Base-by-base conservation (phyloP, 2,888 invertebrate species). In the Gibbula magus region DNA sequence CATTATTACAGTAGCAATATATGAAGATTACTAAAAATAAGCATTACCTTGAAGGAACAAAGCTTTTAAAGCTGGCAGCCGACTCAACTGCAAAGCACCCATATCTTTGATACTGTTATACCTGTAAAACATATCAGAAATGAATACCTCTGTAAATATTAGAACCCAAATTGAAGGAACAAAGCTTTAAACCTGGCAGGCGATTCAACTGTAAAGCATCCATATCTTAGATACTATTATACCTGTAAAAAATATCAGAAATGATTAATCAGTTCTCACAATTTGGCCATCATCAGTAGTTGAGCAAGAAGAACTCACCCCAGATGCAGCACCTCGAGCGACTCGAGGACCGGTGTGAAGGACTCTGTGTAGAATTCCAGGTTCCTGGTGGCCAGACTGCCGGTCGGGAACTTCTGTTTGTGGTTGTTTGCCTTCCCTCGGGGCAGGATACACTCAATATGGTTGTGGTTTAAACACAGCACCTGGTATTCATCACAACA, bases 391-490 rank as follows among this genome's bases (percentile, higher is more conserved):
- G 75, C 76, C 35, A 74, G 53, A 52, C 54, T 66, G 51, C 61
- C 61, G 16, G 77, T 66, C 20, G 79, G 51, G 51, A 76, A 77
- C 56, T 84, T 85, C 75, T 85, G 85, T 70, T 85, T 88, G 29
- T 79, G 56, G 25, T 61, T 77, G 54, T 22, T 45, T 16, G 53
- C 22, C 29, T 67, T 18, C 54, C 80, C 70, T 79, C 88, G 88
- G 7, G 91, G 90, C 80, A 92, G 85, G 51, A 93, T 88, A 82
- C 91, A 89, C 84, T 93, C 93, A 25, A 93, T 89, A 81, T 91
- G 91, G 86, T 93, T 93, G 85, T 93, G 90, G 81, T 93, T 93
- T 75, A 93, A 85, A 85, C 93, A 93, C 70, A 93, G 85, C 39
- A 93, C 92, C 92, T 92, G 82, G 0, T 75, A 61, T 73, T 39